Evolutionary conservation across 2,797 vertebrate species (phyloP), one percentile per base, ranked within the genome.

Genomic region (Gadopsis bispinosus): DNA sequence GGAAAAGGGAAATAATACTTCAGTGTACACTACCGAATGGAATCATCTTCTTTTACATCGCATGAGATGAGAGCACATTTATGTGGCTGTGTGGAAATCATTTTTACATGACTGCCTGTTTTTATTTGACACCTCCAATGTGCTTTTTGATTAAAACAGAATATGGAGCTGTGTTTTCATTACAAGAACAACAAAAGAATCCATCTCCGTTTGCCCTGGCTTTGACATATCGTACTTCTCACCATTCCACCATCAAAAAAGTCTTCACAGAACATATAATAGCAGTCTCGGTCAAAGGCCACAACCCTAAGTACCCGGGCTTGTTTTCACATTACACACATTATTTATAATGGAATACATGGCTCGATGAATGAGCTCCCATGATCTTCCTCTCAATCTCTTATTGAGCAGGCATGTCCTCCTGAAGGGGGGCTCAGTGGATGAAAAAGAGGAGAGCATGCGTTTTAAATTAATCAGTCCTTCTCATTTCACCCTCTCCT

Each of bases 391-490:
- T 80, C 85, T 86, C 84, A 60, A 47, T 75, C 75, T 82, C 71
- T 78, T 54, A 80, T 86, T 87, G 88, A 90, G 72, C 68, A 74
- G 64, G 22, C 85, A 79, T 87, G 83, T 86, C 75, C 67, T 83
- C 74, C 53, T 87, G 47, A 81, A 78, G 68, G 79, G 79, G 85
- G 74, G 81, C 73, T 87, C 68, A 47, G 76, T 6, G 39, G 43
- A 75, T 69, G 80, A 72, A 84, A 83, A 78, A 87, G 72, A 78
- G 62, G 73, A 84, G 74, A 80, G 84, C 55, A 69, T 83, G 88
- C 69, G 56, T 90, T 91, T 84, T 81, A 93, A 92, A 93, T 93
- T 66, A 90, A 94, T 93, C 86, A 91, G 85, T 89, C 87, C 80
- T 82, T 79, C 77, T 90, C 85, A 73, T 83, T 87, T 88, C 83